These are phyloP conservation scores for Pseudochirops corinnae DNA, from an alignment of 2,797 vertebrate species.

Conservation along the genomic window DNA sequence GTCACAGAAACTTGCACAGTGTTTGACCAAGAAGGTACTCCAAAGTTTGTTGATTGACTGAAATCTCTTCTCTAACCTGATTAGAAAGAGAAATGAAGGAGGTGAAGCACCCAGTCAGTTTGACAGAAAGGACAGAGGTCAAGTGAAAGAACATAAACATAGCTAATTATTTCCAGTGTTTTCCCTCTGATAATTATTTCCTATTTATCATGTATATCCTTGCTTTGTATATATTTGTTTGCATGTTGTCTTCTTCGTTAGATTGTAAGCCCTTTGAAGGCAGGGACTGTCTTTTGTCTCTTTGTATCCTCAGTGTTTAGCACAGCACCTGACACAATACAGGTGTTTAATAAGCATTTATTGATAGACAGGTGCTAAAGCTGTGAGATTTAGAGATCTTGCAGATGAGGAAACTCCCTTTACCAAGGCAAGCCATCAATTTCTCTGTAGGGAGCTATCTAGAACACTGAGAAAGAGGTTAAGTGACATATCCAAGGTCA, in stretches of 20 bases:
- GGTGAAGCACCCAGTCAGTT: neutral
- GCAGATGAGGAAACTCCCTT: neutral
- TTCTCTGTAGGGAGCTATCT: neutral
- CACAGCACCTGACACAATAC: neutral
- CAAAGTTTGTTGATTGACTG: neutral
- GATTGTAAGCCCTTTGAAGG: neutral
- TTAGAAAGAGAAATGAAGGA: neutral
- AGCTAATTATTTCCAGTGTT: neutral
- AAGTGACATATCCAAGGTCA: neutral
- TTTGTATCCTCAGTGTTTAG: neutral
- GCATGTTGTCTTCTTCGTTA: neutral
- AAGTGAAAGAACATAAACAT: neutral
- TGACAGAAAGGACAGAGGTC: neutral
- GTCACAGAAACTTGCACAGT: neutral
- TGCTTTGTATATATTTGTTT: neutral
- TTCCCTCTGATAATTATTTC: neutral
- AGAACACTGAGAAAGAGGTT: neutral
- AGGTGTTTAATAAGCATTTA: neutral
- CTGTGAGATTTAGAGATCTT: neutral
- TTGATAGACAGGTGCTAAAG: neutral
- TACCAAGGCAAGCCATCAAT: neutral
- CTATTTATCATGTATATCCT: neutral
- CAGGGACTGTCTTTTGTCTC: neutral
- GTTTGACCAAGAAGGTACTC: neutral
- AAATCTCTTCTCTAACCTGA: neutral